Evolutionary conservation across 2,797 vertebrate species (phyloP).

Genomic region (Enteromius radiatus): DNA sequence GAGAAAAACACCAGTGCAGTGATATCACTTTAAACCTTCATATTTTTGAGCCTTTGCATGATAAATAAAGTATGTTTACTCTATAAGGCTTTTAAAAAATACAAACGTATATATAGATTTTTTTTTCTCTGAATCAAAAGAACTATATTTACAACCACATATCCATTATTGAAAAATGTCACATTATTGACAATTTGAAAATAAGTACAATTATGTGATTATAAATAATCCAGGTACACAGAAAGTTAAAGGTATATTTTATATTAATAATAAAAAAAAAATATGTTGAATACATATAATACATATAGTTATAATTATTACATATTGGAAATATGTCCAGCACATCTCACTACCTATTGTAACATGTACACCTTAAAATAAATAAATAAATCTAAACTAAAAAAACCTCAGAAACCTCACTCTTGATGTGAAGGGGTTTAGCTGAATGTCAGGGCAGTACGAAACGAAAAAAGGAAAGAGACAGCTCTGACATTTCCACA

Average conservation of each 20-base stretch:
- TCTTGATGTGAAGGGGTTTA: constrained; percentile 13
- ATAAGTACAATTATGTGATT: not conserved
- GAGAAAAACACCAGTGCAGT: not conserved
- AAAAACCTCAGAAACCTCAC: not conserved
- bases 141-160: no score
- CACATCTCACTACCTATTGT: not conserved
- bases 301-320: not conserved
- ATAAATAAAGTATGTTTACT: no score
- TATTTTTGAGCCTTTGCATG: not conserved
- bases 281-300: not conserved
- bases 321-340: not conserved
- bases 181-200: not conserved
- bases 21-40: not conserved
- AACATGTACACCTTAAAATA: not conserved
- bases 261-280: not conserved
- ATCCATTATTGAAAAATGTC: no score
- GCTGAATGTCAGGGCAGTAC: constrained; percentile 19
- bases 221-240: not conserved
- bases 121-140: no score
- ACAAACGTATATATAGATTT: no score
- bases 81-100: no score
- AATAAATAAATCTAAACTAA: not conserved
- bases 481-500: constrained; percentile 38
- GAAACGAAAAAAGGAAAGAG: constrained; percentile 16
- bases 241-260: not conserved